Conservation (phyloP, 1,140 invertebrate genomes). For the Drosophila kikkawai region DNA sequence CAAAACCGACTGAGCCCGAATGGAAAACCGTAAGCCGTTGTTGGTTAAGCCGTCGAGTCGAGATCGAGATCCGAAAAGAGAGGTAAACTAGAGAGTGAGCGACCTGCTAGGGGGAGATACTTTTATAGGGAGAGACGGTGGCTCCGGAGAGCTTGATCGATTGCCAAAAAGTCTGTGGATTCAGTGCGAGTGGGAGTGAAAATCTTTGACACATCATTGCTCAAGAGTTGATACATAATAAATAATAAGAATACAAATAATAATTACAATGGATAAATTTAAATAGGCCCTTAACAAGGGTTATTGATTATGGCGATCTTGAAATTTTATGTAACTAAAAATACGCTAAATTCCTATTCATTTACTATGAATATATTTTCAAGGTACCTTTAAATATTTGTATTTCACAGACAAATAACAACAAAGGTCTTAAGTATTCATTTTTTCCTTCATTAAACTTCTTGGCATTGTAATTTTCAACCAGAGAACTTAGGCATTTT, state of each 20-base stretch:
- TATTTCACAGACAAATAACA: neutral
- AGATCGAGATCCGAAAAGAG: constrained; percentile 52
- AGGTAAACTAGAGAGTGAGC: constrained; percentile 32
- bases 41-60: constrained; percentile 33
- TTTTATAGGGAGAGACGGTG: constrained; percentile 2
- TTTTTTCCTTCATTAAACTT: too few species aligned
- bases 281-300: neutral
- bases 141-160: constrained; percentile 17
- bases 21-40: constrained; percentile 62
- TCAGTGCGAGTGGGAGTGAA: constrained; percentile 44
- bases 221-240: neutral
- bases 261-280: neutral
- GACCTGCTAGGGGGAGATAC: constrained; percentile 16
- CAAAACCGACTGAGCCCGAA: constrained; percentile 63
- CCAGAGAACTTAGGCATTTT: too few species aligned
- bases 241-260: neutral
- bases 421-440: too few species aligned
- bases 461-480: neutral
- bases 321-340: too few species aligned
- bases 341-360: neutral
- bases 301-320: neutral
- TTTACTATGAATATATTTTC: neutral
- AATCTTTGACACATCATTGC: constrained; percentile 13
- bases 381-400: neutral
- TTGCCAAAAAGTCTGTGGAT: constrained; percentile 47